Evolutionary conservation across 2,797 vertebrate species (phyloP), one percentile per base, ranked within the genome.

Genomic region (Peromyscus aztecus): DNA sequence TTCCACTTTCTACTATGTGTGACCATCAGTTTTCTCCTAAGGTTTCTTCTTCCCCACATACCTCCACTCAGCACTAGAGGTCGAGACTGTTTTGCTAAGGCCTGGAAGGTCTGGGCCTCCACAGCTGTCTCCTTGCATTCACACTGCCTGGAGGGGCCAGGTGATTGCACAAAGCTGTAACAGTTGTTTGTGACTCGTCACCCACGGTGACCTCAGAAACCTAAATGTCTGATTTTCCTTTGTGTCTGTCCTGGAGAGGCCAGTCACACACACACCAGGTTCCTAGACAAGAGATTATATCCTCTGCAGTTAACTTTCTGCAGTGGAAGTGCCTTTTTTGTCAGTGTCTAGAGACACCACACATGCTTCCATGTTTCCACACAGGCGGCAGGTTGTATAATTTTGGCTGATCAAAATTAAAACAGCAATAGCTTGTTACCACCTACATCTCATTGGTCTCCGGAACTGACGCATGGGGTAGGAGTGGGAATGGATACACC

Each of bases 81-180:
- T 11, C 4, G 24, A 5, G 17, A 24, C 21, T 52, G 2, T 3
- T 0, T 78, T 49, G 5, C 2, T 3, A 76, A n/a, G 67, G 67
- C 21, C 37, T 24, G 0, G 3, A 1, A 55, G 71, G 8, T 46
- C 77, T 8, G 1, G 0, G 1, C 2, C 49, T 6, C 65, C 1
- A n/a, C 40, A 40, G 9, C 2, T 16, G 10, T 17, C 76, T 55
- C 37, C 93, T 23, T 1, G 14, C 1, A 5, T 17, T 11, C 52
- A 21, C 4, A 0, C 59, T 55, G 40, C 29, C n/a, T 1, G 0
- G 59, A 23, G 19, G 2, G 0, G 3, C 13, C 49, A 1, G n/a
- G 7, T 16, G 21, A 29, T 43, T 52, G 52, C 59, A 7, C 34
- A 0, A 13, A 61, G 43, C 31, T 1, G 0, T 24, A 3, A 1